These are phyloP conservation scores for Dioctria rufipes DNA, from an alignment of 2,888 invertebrate genomes.

Conservation along the genomic window DNA sequence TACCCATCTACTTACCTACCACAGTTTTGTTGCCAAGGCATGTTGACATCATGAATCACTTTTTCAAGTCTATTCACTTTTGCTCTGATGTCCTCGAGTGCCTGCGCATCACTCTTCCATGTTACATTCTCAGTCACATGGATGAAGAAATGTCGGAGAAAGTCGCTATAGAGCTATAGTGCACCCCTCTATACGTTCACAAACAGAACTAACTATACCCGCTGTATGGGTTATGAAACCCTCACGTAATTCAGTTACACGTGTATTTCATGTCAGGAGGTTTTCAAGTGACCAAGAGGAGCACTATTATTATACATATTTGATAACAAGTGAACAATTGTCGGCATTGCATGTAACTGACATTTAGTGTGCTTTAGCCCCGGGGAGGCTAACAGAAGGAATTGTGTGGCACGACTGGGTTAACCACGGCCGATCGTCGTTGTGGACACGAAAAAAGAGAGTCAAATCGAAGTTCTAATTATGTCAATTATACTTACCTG, in stretches of 20 bases:
- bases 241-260: constrained; percentile 55
- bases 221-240: constrained; percentile 6
- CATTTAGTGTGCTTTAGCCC: constrained; percentile 43
- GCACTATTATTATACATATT: constrained; percentile 17
- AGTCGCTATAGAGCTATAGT: neutral
- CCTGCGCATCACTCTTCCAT: constrained; percentile 45
- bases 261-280: constrained; percentile 41
- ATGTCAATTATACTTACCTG: constrained; percentile 46
- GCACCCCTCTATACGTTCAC: no score
- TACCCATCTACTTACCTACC: neutral
- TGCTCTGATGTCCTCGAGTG: constrained; percentile 14
- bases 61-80: constrained; percentile 30
- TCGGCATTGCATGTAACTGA: constrained; percentile 36
- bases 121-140: constrained; percentile 1
- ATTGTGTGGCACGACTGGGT: neutral
- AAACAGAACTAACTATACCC: neutral
- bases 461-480: constrained; percentile 45
- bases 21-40: constrained; percentile 38
- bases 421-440: neutral
- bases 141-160: constrained; percentile 22
- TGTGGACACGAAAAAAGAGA: constrained; percentile 8
- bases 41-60: constrained; percentile 52
- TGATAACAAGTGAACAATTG: constrained; percentile 55
- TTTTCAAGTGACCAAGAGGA: constrained; percentile 39
- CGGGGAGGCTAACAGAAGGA: neutral